Base-by-base conservation (phyloP, 2,888 invertebrate species). In the Xiphydria camelus region DNA sequence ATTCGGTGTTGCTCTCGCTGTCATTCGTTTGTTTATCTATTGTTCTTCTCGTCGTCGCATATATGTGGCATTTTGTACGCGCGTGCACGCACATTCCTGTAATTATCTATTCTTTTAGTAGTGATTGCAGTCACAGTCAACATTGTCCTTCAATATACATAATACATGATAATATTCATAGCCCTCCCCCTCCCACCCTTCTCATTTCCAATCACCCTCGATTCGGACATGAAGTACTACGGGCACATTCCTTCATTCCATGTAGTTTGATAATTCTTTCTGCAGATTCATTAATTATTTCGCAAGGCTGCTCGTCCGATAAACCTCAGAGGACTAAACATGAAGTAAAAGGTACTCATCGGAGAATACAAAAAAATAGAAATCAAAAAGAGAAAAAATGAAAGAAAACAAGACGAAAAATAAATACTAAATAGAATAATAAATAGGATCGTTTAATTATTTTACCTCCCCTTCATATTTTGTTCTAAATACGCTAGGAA, bases 111-210 rank as follows among this genome's bases (percentile, higher is more conserved):
- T 52, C 55, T 55, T 49, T 53, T 57, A 61, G 59, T 66, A 67
- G 69, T 70, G 72, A 74, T 74, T 73, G 73, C 73, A 74, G 73
- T 74, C 73, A 74, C 74, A 74, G 70, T 73, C 61, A 66, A 70
- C 65, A 52, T 60, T 56, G 49, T 54, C 55, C 41, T 43, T 46
- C 32, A 45, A 35, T 57, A 51, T 57, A 63, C 59, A 57, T 53
- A 48, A 57, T 55, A 53, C 53, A 55, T 56, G 44, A 35, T 45
- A 53, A 47, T 53, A 53, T 56, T 58, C 55, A 52, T 64, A 59
- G 48, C 60, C 61, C 59, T 55, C 54, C 45, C 45, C 37, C 35
- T 34, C n/a, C n/a, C n/a, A n/a, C n/a, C n/a, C n/a, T n/a, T 36
- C n/a, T 17, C 20, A 20, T 38, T 31, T 37, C 51, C 44, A 45